phyloP scores from a whole-genome alignment of 2,888 invertebrate species.

The Brassicogethes aeneus region DNA sequence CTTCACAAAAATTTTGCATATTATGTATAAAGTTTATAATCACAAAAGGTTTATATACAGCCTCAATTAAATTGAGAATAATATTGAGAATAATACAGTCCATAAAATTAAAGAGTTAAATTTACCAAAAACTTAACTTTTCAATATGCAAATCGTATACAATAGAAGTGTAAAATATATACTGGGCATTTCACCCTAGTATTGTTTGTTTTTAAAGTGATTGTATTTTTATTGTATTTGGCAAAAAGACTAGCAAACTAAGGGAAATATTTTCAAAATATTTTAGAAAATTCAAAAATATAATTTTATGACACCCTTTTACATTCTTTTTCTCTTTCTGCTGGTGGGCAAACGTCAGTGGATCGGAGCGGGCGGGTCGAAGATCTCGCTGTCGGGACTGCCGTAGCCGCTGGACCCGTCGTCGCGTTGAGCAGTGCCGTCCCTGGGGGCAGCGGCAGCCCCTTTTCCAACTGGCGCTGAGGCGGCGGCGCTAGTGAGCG shows the following conservation, averaged over 20 bases:
- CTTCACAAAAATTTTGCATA: too few species aligned
- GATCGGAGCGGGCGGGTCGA: slow-evolving; percentile 34
- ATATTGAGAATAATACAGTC: not conserved
- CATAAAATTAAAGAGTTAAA: not conserved
- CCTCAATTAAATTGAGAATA: not conserved
- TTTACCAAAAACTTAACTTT: not conserved
- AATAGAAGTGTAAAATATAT: not conserved
- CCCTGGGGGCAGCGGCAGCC: slow-evolving; percentile 27
- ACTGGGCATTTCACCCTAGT: too few species aligned
- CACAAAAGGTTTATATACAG: not conserved
- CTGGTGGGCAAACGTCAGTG: not conserved
- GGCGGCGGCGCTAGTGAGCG: slow-evolving; percentile 35
- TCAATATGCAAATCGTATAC: too few species aligned
- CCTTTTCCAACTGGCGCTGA: not conserved
- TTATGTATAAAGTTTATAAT: not conserved
- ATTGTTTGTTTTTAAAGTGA: not conserved
- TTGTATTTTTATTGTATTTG: not conserved
- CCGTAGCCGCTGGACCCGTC: slow-evolving; percentile 75
- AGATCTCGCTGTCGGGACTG: slow-evolving; percentile 64
- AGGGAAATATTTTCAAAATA: not conserved
- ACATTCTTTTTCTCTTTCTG: slow-evolving; percentile 5
- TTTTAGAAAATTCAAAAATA: too few species aligned
- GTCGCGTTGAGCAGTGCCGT: slow-evolving; percentile 41
- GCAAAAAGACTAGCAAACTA: not conserved
- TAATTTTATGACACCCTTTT: slow-evolving; percentile 2